Evolutionary conservation across 53 echinoderm and acorn worm species (phyloP), one percentile per base, ranked within the genome.

Genomic region (Pentamera pediparva): DNA sequence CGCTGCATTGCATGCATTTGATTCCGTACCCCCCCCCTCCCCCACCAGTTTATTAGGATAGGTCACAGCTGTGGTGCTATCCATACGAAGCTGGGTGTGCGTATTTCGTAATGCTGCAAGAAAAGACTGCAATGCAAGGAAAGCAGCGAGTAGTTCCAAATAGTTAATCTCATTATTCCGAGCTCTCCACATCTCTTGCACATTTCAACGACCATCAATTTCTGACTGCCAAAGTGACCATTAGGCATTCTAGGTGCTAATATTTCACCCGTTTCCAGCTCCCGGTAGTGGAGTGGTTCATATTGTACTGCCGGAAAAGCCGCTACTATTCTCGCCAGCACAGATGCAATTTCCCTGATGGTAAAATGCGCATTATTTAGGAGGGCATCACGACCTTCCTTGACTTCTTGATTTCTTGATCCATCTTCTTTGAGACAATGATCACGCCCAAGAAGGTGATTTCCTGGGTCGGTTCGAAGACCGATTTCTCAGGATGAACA

Each of bases 51-150:
- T n/a, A n/a, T n/a, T 4, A 10, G 22, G 4, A 20, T 8, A 51
- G 4, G 8, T 24, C 22, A 8, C 4, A 5, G 4, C 51, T 4
- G 51, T 51, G 22, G 8, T 51, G 8, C 83, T 87, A 71, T 83
- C 83, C n/a, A 60, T 13, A 10, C 78, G 62, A 25, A 83, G 36
- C 29, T 61, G 25, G 28, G 82, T 55, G 39, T 87, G 87, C 39
- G 9, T 3, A 19, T 74, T 40, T 6, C 8, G 67, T 37, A 18
- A 36, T 15, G 52, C 33, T 32, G 56, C 59, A 33, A 63, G 55
- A 78, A 87, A 87, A 9, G 65, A 61, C 65, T 78, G 50, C n/a
- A 87, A 69, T 12, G 82, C 87, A 10, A 82, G 73, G 22, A 82
- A 77, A 2, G 62, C 77, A 19, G 86, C 82, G 5, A 69, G 74